phyloP scores from a whole-genome alignment of 2,113 vertebrate species.

The Saguinus imperator region DNA sequence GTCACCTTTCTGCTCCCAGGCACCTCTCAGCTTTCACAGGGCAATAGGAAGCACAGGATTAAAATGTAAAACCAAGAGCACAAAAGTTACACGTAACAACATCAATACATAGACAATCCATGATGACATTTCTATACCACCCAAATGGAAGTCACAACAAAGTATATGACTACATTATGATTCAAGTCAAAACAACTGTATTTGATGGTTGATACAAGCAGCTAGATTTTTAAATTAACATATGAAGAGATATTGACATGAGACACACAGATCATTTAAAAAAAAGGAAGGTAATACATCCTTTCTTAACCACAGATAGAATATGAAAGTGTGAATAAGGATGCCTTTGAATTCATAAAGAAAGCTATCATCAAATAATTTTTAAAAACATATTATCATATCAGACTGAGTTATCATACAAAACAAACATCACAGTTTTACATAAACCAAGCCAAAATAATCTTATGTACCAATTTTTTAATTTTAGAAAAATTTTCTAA shows the following conservation, averaged over 20 bases:
- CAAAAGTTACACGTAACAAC: constrained; percentile 54
- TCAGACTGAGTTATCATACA: constrained; percentile 1
- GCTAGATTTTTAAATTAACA: constrained; percentile 12
- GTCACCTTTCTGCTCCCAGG: constrained; percentile 69
- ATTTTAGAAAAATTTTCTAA: constrained; percentile 37
- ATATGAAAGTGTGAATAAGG: constrained; percentile 36
- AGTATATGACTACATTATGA: neutral
- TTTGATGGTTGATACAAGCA: neutral
- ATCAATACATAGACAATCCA: constrained; percentile 8
- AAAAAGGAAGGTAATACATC: neutral
- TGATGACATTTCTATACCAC: neutral
- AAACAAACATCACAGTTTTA: constrained; percentile 49
- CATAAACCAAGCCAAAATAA: constrained; percentile 34
- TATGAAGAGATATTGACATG: neutral
- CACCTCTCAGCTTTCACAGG: constrained; percentile 65
- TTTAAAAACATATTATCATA: constrained; percentile 12
- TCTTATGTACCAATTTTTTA: constrained; percentile 21
- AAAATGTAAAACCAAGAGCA: constrained; percentile 72
- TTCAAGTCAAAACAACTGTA: constrained; percentile 7
- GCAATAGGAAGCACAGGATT: constrained; percentile 70
- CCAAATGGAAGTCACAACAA: neutral
- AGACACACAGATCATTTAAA: neutral
- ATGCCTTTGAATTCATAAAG: neutral
- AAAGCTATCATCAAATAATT: constrained; percentile 37
- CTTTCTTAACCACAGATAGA: constrained; percentile 43